Evolutionary conservation across 1,140 invertebrate genomes (phyloP), one percentile per base, ranked within the genome.

Genomic region (Polypedilum pembai): DNA sequence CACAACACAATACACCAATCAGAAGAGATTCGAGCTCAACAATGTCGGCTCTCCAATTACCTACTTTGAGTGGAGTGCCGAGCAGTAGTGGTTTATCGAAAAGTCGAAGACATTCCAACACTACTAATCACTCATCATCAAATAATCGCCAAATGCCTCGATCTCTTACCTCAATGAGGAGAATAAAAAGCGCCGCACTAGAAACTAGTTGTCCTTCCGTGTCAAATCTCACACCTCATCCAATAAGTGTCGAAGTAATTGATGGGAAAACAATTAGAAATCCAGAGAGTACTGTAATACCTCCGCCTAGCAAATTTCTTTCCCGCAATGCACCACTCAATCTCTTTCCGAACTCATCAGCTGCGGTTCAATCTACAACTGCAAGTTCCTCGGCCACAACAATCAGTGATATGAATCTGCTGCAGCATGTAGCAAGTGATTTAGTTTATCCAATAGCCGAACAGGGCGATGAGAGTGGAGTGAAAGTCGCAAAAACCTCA

Each of bases 371-470:
- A 17, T 83, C 82, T 75, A 82, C 45, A 69, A 20, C 17, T 5
- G 20, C 65, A 20, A 18, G n/a, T 8, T 69, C 65, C 1, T 69
- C 65, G 3, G 65, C 65, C 8, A 69, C 65, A 69, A 69, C 65
- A 69, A 69, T 69, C 5, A 69, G 65, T 69, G 65, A 69, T 20
- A 69, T 69, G 65, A 83, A 74, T 78, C 8, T 69, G 17, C 20
- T 69, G 65, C 65, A 69, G 12, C 65, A 69, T 69, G 65, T 69
- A 18, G 65, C 65, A 18, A 40, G 73, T 73, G 33, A 73, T 41
- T 91, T 92, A 21, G 92, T 92, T 0, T 91, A 93, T 82, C 90
- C 92, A 1, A 93, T 94, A 78, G 91, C 89, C 3, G 92, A 94
- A 83, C 91, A 92, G 79, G 90, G 88, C 18, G 91, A 92, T 79